phyloP scores from a whole-genome alignment of 2,113 vertebrate species.

The Podilymbus podiceps region DNA sequence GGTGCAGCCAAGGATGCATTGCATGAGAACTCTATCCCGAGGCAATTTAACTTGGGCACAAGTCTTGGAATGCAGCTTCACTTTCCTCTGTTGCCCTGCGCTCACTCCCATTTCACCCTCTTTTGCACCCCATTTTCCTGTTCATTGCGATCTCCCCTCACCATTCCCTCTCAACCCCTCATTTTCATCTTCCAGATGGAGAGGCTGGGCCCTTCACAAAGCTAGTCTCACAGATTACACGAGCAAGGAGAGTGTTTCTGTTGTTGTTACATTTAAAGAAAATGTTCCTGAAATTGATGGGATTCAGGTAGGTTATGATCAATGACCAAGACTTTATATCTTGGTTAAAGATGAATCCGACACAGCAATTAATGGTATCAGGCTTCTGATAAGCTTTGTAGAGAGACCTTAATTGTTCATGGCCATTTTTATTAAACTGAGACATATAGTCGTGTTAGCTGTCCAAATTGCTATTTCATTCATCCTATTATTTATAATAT shows the following conservation, averaged over 20 bases:
- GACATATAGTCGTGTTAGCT: not conserved
- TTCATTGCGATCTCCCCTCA: not conserved
- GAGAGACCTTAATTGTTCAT: not conserved
- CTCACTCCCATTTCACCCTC: not conserved
- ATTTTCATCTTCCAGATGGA: not conserved
- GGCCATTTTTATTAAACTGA: not conserved
- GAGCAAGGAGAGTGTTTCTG: not conserved
- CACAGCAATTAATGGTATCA: not conserved
- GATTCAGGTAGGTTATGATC: not conserved
- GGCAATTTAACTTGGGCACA: slow-evolving; percentile 36
- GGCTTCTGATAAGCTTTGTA: not conserved
- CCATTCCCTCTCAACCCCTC: not conserved
- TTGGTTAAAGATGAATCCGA: not conserved
- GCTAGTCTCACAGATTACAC: not conserved
- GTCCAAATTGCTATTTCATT: not conserved
- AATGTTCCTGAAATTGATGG: not conserved
- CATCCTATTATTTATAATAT: not conserved
- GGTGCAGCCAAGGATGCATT: slow-evolving; percentile 36
- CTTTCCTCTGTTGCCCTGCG: not conserved
- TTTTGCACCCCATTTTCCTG: not conserved
- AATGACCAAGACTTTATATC: not conserved
- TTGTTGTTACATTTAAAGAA: not conserved
- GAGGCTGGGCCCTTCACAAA: not conserved
- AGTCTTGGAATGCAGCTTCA: not conserved
- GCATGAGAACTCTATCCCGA: slow-evolving; percentile 36